Conservation (phyloP, 2,113 vertebrate species). For the Siniperca knerii region DNA sequence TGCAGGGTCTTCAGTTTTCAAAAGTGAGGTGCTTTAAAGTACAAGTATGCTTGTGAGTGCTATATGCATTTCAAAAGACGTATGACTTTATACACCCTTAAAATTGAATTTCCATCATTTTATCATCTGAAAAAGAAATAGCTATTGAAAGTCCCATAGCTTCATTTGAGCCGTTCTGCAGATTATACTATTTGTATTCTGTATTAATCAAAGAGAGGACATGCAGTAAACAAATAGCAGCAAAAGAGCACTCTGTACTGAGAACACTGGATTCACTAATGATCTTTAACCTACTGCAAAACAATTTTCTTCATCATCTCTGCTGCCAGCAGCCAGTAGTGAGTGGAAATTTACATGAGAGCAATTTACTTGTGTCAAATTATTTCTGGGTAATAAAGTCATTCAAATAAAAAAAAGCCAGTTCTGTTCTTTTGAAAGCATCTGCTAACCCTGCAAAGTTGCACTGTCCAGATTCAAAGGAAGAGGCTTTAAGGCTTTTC, state of each 20-base stretch:
- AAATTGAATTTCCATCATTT: not conserved
- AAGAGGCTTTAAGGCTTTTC: not conserved
- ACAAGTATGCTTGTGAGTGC: not conserved
- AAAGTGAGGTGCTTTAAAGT: too few species aligned
- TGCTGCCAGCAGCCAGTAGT: not conserved
- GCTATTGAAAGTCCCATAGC: not conserved
- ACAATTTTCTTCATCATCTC: not conserved
- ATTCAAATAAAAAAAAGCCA: not conserved
- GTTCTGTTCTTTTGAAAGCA: not conserved
- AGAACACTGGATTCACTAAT: not conserved
- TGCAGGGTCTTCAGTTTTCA: not conserved
- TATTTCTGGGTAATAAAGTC: constrained; percentile 2
- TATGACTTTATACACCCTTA: not conserved
- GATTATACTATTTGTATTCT: not conserved
- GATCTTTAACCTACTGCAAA: not conserved
- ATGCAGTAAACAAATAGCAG: not conserved
- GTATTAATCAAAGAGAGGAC: not conserved
- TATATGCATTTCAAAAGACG: not conserved
- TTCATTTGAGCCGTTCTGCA: not conserved
- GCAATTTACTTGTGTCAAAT: not conserved
- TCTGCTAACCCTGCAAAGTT: not conserved
- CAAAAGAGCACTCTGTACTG: not conserved
- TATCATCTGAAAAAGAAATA: not conserved
- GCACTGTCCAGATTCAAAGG: not conserved
- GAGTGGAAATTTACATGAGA: not conserved